phyloP scores from a whole-genome alignment of 2,888 invertebrate genomes.

The Candidula unifasciata region DNA sequence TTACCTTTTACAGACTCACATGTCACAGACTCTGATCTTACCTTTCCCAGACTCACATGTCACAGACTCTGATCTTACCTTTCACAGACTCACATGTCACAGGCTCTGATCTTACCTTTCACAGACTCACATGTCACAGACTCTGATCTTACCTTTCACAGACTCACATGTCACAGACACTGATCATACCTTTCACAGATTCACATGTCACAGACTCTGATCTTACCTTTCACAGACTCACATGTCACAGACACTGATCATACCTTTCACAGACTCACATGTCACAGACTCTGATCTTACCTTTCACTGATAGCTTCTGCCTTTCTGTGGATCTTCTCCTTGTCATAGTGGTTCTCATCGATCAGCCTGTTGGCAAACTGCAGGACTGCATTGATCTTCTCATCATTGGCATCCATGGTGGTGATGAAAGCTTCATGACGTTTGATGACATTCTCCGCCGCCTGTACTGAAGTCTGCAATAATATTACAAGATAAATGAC shows the following conservation, averaged over 20 bases:
- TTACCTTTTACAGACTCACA: too few species aligned
- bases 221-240: conserved; percentile 86
- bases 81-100: conserved; percentile 83
- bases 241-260: background rate
- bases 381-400: conserved; percentile 97
- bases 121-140: conserved; percentile 80
- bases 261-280: conserved; percentile 86
- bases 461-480: conserved; percentile 87
- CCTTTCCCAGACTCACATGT: conserved; percentile 85
- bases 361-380: conserved; percentile 94
- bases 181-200: conserved; percentile 86
- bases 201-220: too few species aligned
- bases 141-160: conserved; percentile 83
- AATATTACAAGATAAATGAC: background rate
- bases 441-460: conserved; percentile 97
- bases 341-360: conserved; percentile 92
- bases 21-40: conserved; percentile 52
- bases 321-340: conserved; percentile 96
- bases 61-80: conserved; percentile 78
- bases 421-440: conserved; percentile 99
- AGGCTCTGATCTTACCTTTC: conserved; percentile 81
- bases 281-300: conserved; percentile 53
- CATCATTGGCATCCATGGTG: conserved; percentile 99
- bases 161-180: conserved; percentile 77
- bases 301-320: conserved; percentile 95